Conservation (phyloP, 1,140 invertebrate species). For the Macrotrachela quadricornifera region DNA sequence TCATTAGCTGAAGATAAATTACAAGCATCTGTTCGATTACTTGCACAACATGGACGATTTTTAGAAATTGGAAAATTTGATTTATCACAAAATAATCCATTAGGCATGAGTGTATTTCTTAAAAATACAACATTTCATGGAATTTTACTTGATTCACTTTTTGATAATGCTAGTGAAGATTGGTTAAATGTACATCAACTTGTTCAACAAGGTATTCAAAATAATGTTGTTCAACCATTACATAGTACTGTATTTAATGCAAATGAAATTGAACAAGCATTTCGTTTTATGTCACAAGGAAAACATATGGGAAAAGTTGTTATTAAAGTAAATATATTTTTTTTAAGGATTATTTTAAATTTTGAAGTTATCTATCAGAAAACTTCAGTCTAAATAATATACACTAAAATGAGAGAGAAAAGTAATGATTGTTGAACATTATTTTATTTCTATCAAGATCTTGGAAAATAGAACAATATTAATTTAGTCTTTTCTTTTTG, state of each 20-base stretch:
- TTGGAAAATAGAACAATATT: too few relatives aligned
- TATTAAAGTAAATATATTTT: constrained; percentile 42
- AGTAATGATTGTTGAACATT: too few relatives aligned
- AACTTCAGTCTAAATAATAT: too few relatives aligned
- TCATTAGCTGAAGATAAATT: constrained; percentile 77
- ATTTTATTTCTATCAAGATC: too few relatives aligned
- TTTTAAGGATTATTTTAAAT: too few relatives aligned
- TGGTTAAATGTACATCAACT: constrained; percentile 51
- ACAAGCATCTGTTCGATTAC: constrained; percentile 66
- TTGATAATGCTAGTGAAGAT: constrained; percentile 38
- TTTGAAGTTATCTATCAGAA: too few relatives aligned
- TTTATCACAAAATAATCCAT: constrained; percentile 60
- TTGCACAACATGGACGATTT: constrained; percentile 70
- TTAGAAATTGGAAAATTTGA: constrained; percentile 92
- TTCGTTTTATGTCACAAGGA: constrained; percentile 77
- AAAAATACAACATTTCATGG: constrained; percentile 91
- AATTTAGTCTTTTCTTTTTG: too few relatives aligned
- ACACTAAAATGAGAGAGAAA: too few relatives aligned
- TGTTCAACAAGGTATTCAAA: constrained; percentile 54
- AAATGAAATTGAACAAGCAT: constrained; percentile 70
- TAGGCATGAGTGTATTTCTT: constrained; percentile 79
- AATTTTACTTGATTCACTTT: constrained; percentile 71
- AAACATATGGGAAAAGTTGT: constrained; percentile 91
- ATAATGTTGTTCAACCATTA: constrained; percentile 60
- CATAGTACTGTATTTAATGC: constrained; percentile 55